Evolutionary conservation across 1,140 invertebrate species (phyloP), one percentile per base, ranked within the genome.

Genomic region (Diorhabda carinulata): DNA sequence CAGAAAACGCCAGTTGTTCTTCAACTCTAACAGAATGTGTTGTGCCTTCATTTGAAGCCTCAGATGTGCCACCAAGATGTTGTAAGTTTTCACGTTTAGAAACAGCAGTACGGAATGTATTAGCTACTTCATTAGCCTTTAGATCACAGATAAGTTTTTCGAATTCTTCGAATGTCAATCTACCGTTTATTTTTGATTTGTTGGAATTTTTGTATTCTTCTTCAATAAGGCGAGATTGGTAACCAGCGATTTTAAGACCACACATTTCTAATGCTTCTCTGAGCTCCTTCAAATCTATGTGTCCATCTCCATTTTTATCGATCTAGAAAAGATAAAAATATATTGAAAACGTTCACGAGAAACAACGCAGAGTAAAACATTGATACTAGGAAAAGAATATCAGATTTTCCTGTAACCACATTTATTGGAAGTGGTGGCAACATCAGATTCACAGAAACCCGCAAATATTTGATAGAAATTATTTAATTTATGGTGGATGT

Each of bases 1-100:
- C 94, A 66, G 96, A 95, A 84, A 99, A 99, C n/a, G 97, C 97
- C 72, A 97, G 85, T 80, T 98, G 95, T 84, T 99, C 97, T 81
- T 98, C 94, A n/a, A 95, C 84, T 3, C 94, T 87, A 3, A 97
- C 95, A 3, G 93, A 97, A 82, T 96, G 96, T 59, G 95, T 98
- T 52, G 94, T 98, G 56, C 91, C 94, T 83, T 95, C 94, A 77
- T 94, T 95, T 9, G 95, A 97, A 9, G 96, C 95, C 78, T 96
- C 91, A 5, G 96, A 98, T 83, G 95, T 98, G 3, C 96, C 96
- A 45, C 94, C 95, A 10, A 95, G 83, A 5, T 94, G 96, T 81
- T 97, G 91, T 45, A 98, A 83, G 79, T 97, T 98, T 80, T 95
- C 92, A 78, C 95, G 92, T 82, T 97, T 96, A 69, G 93, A 93